A percentile compares a stretch with the other conserved stretches of the same genome.
phyloP scores from a whole-genome alignment of 2,888 invertebrate species.

The Epistrophe eligans region DNA sequence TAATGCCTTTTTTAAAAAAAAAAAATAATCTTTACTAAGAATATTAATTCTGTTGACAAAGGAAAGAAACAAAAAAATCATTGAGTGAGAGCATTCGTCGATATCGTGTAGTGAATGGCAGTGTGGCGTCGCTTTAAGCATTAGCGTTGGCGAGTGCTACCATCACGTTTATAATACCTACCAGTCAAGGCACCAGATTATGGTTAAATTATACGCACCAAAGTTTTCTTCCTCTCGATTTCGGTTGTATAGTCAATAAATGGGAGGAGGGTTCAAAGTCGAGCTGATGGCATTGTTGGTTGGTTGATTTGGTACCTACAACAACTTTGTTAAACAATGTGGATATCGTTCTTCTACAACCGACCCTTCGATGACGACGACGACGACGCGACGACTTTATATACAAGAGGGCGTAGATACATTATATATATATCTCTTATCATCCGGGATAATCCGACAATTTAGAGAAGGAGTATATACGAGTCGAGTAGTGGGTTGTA shows the following conservation, averaged over 20 bases:
- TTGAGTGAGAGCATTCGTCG: slow-evolving; percentile 8
- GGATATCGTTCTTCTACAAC: background rate
- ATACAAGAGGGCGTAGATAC: background rate
- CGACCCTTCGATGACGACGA: background rate
- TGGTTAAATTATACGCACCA: slow-evolving; percentile 38
- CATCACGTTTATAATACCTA: background rate
- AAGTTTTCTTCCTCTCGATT: slow-evolving; percentile 15
- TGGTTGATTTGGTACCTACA: too few species aligned
- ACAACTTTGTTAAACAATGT: background rate
- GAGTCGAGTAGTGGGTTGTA: background rate
- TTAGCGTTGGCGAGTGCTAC: slow-evolving; percentile 10
- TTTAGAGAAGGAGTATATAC: background rate
- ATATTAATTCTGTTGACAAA: slow-evolving; percentile 31
- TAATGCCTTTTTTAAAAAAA: background rate
- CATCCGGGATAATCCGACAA: slow-evolving; percentile 30
- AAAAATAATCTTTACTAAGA: slow-evolving; percentile 2
- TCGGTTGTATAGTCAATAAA: slow-evolving; percentile 3
- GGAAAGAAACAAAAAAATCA: background rate
- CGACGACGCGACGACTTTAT: background rate
- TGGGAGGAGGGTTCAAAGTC: background rate
- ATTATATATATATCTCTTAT: slow-evolving; percentile 28
- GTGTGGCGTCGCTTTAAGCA: slow-evolving; percentile 16
- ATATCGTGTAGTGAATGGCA: background rate
- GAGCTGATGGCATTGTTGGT: background rate
- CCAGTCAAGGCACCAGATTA: slow-evolving; percentile 2